Evolutionary conservation across 2,797 vertebrate species (phyloP), one percentile per base, ranked within the genome.

Genomic region (Alfaro cultratus): DNA sequence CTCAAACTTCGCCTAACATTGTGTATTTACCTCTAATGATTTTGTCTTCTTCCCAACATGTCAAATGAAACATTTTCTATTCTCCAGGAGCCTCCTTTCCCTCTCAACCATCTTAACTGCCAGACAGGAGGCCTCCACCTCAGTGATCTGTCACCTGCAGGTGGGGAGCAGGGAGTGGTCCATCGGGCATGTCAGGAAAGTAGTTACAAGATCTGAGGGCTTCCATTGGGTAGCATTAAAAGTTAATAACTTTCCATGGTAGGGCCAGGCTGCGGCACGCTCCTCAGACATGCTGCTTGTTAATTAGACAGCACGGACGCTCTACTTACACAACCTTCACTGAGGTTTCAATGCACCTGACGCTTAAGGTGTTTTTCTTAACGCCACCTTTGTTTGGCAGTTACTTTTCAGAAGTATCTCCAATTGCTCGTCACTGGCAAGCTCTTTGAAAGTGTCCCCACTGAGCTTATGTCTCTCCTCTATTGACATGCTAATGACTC

Each of bases 401-500:
- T 90, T 91, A 87, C 89, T 91, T 92, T 83, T 91, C 71, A 46
- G 80, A 88, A 68, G 71, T 84, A 91, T 92, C 86, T 88, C 74
- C 75, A 84, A 94, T 89, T 21, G 72, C 78, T 87, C 82, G 79
- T 86, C 86, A 87, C 78, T 76, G 60, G 86, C 82, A 64, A 72
- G 51, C 80, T 85, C 73, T 90, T 83, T 89, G 86, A 91, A 92
- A 91, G 89, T 83, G 84, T 80, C 86, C 85, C 75, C 77, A 15
- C 34, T 73, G 62, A 39, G 51, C 76, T 75, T 78, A 82, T 83
- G 79, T 86, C 80, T 84, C 83, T 78, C 10, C 75, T 89, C 88
- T 70, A 88, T 87, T 93, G 89, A 93, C 88, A 93, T 91, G 89
- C 83, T 93, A 94, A 94, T 92, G 86, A 88, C 72, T 79, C 77